Percentiles rank a stretch among this genome's conserved stretches.
phyloP scores from a whole-genome alignment of 1,140 invertebrate genomes.

The Drosophila ficusphila region DNA sequence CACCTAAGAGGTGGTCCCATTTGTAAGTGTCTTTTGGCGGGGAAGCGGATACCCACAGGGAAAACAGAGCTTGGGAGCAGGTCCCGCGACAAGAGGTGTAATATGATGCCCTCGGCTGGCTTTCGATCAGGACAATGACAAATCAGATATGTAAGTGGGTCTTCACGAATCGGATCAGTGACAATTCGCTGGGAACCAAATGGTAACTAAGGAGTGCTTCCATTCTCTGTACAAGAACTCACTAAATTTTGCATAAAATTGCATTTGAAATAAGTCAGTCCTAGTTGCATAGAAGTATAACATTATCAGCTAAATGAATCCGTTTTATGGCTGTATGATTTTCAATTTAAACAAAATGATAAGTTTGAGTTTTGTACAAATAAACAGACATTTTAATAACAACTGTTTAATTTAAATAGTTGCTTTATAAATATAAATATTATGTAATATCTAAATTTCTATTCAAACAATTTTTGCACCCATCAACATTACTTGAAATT shows the following conservation, averaged over 20 bases:
- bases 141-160: constrained; percentile 70
- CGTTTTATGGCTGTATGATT: too few species aligned
- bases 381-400: too few species aligned
- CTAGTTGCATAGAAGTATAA: too few species aligned
- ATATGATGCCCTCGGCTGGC: constrained; percentile 39
- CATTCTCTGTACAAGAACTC: background rate
- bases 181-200: constrained; percentile 44
- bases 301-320: too few species aligned
- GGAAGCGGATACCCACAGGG: background rate
- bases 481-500: too few species aligned
- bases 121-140: constrained; percentile 54
- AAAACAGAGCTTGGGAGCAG: background rate
- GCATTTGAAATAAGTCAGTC: too few species aligned
- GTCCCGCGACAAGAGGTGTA: constrained; percentile 54
- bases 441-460: background rate
- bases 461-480: background rate
- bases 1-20: constrained; percentile 64
- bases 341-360: too few species aligned
- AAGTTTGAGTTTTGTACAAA: too few species aligned
- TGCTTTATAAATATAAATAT: too few species aligned
- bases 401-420: too few species aligned
- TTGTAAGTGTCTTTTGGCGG: constrained; percentile 44
- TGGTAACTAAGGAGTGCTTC: background rate
- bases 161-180: constrained; percentile 52
- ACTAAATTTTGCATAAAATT: too few species aligned